Conservation (phyloP, 1,140 invertebrate genomes). For the Notospermus geniculatus region DNA sequence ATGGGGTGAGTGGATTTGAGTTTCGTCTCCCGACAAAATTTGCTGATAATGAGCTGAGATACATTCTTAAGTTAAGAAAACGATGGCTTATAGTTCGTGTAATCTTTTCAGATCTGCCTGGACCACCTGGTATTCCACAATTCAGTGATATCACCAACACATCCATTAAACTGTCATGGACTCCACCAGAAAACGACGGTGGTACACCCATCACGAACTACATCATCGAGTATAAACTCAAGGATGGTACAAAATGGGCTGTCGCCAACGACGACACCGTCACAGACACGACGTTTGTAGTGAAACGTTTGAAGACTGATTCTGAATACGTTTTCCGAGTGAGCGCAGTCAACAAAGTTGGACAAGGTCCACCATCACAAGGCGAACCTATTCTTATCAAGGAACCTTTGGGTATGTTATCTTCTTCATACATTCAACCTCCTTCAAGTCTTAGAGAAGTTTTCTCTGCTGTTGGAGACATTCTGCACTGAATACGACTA, state of each 20-base stretch:
- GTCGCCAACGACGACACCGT: slow-evolving; percentile 7
- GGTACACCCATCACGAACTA: slow-evolving; percentile 91
- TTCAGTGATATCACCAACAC: slow-evolving; percentile 85
- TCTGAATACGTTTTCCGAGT: slow-evolving; percentile 95
- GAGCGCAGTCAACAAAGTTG: slow-evolving; percentile 95
- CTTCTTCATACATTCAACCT: not conserved
- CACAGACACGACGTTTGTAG: slow-evolving; percentile 43
- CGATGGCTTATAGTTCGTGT: no score
- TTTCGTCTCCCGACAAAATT: slow-evolving; percentile 77
- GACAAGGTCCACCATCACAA: slow-evolving; percentile 84
- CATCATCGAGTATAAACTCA: slow-evolving; percentile 72
- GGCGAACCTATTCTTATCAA: slow-evolving; percentile 77
- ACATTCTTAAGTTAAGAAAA: slow-evolving; percentile 59
- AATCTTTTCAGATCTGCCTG: slow-evolving; percentile 35
- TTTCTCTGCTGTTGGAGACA: no score
- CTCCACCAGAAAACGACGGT: slow-evolving; percentile 82
- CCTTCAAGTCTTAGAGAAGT: no score
- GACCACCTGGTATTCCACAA: slow-evolving; percentile 77
- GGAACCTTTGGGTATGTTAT: slow-evolving; percentile 79
- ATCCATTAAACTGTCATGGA: slow-evolving; percentile 83
- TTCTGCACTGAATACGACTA: no score
- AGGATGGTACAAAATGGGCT: not conserved
- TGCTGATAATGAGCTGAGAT: no score
- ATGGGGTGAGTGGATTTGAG: slow-evolving; percentile 66
- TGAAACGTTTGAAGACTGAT: slow-evolving; percentile 82